Conservation (phyloP, 2,113 vertebrate genomes). For the Regulus satrapa region DNA sequence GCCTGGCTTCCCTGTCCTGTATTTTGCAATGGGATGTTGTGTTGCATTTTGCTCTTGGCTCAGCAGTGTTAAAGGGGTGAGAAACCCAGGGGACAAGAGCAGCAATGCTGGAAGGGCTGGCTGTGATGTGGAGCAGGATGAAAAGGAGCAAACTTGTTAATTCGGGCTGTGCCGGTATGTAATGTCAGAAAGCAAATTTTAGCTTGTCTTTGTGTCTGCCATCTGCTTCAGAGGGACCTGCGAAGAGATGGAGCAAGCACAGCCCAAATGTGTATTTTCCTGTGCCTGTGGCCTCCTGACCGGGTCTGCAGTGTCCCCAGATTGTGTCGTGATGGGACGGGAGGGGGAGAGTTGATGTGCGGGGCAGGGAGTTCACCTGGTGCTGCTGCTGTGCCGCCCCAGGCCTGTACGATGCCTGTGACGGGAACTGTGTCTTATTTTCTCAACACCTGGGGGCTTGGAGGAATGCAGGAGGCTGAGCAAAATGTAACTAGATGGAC, state of each 20-base stretch:
- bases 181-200: background rate
- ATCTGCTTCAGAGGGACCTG: background rate
- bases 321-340: background rate
- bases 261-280: background rate
- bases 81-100: background rate
- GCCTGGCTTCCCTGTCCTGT: background rate
- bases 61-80: background rate
- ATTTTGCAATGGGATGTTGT: background rate
- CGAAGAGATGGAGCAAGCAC: background rate
- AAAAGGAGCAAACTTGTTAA: background rate
- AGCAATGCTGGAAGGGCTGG: background rate
- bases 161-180: background rate
- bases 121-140: background rate
- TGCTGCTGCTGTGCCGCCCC: background rate
- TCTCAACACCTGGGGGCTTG: background rate
- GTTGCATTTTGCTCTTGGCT: background rate
- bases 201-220: background rate
- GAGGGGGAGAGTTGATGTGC: accelerated
- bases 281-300: background rate
- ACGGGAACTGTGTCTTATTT: background rate
- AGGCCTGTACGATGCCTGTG: background rate
- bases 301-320: background rate
- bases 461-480: accelerated
- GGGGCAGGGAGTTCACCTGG: background rate
- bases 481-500: background rate